A percentile compares a stretch with the other conserved stretches of the same genome.
phyloP scores from a whole-genome alignment of 2,113 vertebrate genomes.

The Patagioenas fasciata region DNA sequence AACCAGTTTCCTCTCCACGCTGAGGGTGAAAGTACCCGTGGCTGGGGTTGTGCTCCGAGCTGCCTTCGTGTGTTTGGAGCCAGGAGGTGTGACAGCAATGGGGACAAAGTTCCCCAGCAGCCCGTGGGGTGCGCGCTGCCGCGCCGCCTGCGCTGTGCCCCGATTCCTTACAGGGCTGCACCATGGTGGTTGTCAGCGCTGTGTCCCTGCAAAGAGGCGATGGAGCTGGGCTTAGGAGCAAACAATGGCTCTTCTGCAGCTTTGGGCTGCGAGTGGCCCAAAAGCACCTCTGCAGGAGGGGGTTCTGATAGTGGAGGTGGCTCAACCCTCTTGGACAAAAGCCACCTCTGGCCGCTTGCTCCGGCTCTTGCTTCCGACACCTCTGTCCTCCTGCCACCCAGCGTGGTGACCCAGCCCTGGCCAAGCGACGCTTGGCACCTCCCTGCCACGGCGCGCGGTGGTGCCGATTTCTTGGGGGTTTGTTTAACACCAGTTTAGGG shows the following conservation, averaged over 20 bases:
- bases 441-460: accelerated
- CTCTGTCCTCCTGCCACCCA: accelerated
- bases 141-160: not conserved
- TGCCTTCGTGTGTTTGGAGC: accelerated
- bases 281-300: not conserved
- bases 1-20: accelerated
- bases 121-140: accelerated
- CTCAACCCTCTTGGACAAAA: not conserved
- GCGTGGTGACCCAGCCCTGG: accelerated
- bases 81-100: accelerated
- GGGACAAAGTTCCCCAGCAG: not conserved
- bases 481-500: not conserved
- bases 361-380: not conserved
- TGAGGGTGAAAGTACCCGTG: not conserved
- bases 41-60: not conserved
- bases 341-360: not conserved
- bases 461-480: not conserved
- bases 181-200: accelerated
- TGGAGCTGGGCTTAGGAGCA: not conserved
- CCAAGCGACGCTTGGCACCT: no score
- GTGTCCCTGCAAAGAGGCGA: accelerated
- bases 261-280: not conserved
- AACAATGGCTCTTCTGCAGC: not conserved
- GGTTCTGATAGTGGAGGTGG: not conserved
- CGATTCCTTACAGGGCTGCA: accelerated